Conservation (phyloP, 2,113 vertebrate species). For the Acanthochromis polyacanthus region DNA sequence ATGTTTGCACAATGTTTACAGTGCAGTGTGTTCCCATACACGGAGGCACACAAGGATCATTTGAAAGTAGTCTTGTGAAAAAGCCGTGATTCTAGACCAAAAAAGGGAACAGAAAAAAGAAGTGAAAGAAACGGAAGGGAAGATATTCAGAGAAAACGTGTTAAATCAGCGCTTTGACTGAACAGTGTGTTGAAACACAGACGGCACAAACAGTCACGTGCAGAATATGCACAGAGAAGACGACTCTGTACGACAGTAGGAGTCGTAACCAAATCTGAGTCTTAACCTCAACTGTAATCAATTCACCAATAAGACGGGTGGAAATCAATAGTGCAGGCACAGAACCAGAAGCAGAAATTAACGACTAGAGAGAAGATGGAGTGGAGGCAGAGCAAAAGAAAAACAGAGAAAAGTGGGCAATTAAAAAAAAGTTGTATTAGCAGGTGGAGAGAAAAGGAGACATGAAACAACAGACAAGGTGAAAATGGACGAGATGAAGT, state of each 20-base stretch:
- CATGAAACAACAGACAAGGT: slow-evolving; percentile 22
- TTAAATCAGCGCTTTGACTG: background rate
- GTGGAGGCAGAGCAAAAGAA: slow-evolving; percentile 2
- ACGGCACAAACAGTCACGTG: background rate
- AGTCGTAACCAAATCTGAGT: slow-evolving; percentile 26
- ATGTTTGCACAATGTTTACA: no score
- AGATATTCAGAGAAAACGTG: no score
- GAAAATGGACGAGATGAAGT: slow-evolving; percentile 32
- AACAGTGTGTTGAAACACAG: background rate
- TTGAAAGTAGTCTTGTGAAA: no score
- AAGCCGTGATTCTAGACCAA: no score
- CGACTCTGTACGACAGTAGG: background rate
- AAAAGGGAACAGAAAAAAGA: no score
- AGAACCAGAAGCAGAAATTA: background rate
- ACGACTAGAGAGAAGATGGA: slow-evolving; percentile 4
- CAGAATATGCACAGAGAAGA: background rate
- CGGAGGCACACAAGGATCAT: no score
- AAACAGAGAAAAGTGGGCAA: background rate
- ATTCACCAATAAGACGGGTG: slow-evolving; percentile 43
- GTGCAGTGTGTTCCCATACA: no score
- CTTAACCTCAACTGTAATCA: slow-evolving; percentile 37
- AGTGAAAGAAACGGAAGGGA: no score
- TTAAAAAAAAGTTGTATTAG: slow-evolving; percentile 10
- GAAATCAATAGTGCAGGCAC: slow-evolving; percentile 34
- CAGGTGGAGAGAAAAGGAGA: slow-evolving; percentile 24